Percentiles rank a stretch among this genome's conserved stretches.
Evolutionary conservation across 2,797 vertebrate genomes (phyloP).

Genomic region (Enteromius anoplus): DNA sequence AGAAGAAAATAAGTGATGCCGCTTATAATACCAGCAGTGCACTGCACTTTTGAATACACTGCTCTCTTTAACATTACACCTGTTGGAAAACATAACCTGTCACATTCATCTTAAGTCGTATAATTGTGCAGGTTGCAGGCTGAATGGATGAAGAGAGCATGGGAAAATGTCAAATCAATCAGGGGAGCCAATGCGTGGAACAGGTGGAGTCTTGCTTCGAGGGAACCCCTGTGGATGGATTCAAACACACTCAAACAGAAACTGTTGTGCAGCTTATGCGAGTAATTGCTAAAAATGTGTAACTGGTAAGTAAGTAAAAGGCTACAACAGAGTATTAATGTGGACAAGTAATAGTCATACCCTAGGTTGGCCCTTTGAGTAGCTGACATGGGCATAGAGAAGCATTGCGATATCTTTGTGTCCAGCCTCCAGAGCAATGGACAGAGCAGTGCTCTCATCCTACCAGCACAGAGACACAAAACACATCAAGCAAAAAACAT

Average conservation of each 20-base stretch:
- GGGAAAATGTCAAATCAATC: conserved; percentile 74
- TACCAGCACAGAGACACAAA: conserved; percentile 63
- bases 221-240: conserved; percentile 41
- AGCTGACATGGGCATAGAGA: conserved; percentile 94
- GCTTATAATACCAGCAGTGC: neutral
- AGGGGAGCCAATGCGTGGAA: conserved; percentile 78
- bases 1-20: neutral
- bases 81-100: neutral
- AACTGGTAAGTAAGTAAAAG: neutral
- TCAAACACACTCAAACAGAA: conserved; percentile 8
- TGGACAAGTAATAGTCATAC: conserved; percentile 17
- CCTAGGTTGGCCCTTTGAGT: conserved; percentile 78
- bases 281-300: neutral
- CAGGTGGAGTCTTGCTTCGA: conserved; percentile 79
- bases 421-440: conserved; percentile 93
- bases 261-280: neutral
- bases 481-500: neutral
- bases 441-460: conserved; percentile 96
- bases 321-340: neutral
- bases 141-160: conserved; percentile 70
- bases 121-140: conserved; percentile 19
- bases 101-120: neutral
- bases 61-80: neutral
- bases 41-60: neutral
- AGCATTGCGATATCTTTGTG: conserved; percentile 96